Evolutionary conservation across 2,888 invertebrate genomes (phyloP), one percentile per base, ranked within the genome.

Genomic region (Pardosa pseudoannulata): DNA sequence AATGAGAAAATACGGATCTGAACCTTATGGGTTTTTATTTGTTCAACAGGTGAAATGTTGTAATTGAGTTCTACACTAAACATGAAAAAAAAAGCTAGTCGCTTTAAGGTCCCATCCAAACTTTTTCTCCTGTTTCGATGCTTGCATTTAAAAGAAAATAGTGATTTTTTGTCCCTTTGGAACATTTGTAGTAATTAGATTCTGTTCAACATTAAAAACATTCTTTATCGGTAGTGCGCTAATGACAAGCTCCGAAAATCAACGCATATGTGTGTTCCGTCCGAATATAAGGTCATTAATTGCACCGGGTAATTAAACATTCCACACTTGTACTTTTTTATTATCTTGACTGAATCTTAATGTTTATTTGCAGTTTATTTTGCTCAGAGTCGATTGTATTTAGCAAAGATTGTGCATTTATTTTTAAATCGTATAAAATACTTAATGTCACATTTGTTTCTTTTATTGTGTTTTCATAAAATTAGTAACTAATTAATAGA

Each of bases 271-370:
- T 79, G 70, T 29, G 29, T 46, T 72, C 36, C 16, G 31, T 19
- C 71, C 28, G 64, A 36, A 79, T 72, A 79, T 79, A 72, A n/a
- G 79, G 64, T 71, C 71, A 71, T 72, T 79, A 79, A 79, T 72
- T 79, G 39, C 65, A 72, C 64, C 65, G 62, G 72, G 79, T 79
- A 79, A 79, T 79, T 79, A 79, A 79, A 79, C 79, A 79, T 79
- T 79, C 79, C 71, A 62, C 72, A 79, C 79, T 71, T 39, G 29
- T 64, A 62, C 19, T 27, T 41, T 79, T 72, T 79, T 65, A 46
- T 46, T 46, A 13, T 46, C 46, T 46, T 16, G 46, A 6, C 46
- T 6, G 16, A 46, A 46, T 46, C 46, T 46, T 46, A 16, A 46
- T 46, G 46, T 46, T n/a, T 46, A 46, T 46, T 46, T 46, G 16